A percentile compares a stretch with the other conserved stretches of the same genome.
phyloP scores from a whole-genome alignment of 2,888 invertebrate genomes.

The Gari tellinella region DNA sequence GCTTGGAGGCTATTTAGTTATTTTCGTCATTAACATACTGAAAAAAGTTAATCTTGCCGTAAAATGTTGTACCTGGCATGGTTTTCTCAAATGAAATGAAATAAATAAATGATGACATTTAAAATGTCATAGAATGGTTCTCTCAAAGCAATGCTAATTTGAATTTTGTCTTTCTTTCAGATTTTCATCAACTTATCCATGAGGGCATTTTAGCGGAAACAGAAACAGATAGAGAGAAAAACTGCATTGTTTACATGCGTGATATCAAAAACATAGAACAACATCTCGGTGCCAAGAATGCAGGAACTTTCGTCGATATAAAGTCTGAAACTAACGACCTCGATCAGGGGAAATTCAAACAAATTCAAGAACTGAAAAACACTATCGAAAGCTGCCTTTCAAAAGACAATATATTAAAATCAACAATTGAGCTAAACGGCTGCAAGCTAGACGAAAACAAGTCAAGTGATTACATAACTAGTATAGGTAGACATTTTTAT shows the following conservation, averaged over 20 bases:
- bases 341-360: conserved; percentile 21
- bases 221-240: conserved; percentile 30
- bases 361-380: conserved; percentile 16
- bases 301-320: conserved; percentile 53
- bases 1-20: too few species aligned
- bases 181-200: conserved; percentile 65
- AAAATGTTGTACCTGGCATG: too few species aligned
- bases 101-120: too few species aligned
- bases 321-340: conserved; percentile 8
- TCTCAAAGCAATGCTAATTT: too few species aligned
- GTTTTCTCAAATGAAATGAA: too few species aligned
- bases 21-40: too few species aligned
- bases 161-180: too few species aligned
- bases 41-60: too few species aligned
- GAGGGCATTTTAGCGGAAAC: conserved; percentile 55
- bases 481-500: conserved; percentile 67
- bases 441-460: conserved; percentile 48
- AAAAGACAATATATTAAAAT: conserved; percentile 36
- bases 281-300: conserved; percentile 51
- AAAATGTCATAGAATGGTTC: too few species aligned
- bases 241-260: conserved; percentile 63
- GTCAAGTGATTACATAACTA: conserved; percentile 64
- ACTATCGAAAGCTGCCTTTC: conserved; percentile 30
- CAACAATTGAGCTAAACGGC: conserved; percentile 49
- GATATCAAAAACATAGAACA: conserved; percentile 56